These are phyloP conservation scores for Lomographa bimaculata DNA, from an alignment of 2,888 invertebrate species.

Conservation along the genomic window DNA sequence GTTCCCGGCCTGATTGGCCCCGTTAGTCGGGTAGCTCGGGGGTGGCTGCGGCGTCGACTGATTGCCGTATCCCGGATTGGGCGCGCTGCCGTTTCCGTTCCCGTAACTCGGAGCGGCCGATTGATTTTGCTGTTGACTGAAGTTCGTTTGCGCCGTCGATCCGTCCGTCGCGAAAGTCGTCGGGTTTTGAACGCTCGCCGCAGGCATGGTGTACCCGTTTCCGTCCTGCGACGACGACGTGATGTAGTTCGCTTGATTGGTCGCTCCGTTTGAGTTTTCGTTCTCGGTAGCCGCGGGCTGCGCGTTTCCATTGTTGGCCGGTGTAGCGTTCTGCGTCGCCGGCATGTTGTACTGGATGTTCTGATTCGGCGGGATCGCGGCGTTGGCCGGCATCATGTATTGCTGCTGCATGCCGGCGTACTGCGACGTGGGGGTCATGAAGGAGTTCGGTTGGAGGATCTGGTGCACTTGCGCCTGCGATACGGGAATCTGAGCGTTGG, in stretches of 20 bases:
- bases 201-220: constrained; percentile 49
- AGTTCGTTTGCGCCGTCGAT: constrained; percentile 52
- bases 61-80: constrained; percentile 41
- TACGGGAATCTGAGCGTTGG: constrained; percentile 55
- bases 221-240: constrained; percentile 72
- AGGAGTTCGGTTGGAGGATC: constrained; percentile 63
- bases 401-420: constrained; percentile 65
- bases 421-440: constrained; percentile 66
- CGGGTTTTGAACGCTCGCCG: constrained; percentile 47
- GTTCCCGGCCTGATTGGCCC: constrained; percentile 51
- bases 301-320: constrained; percentile 59
- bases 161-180: constrained; percentile 61
- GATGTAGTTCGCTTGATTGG: constrained; percentile 69
- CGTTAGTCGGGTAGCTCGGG: constrained; percentile 59
- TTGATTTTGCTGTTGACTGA: constrained; percentile 50
- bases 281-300: constrained; percentile 53
- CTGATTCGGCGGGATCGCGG: constrained; percentile 54
- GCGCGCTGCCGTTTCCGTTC: constrained; percentile 47
- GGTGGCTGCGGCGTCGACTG: constrained; percentile 57
- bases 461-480: constrained; percentile 65
- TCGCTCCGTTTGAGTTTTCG: constrained; percentile 54
- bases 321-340: constrained; percentile 47
- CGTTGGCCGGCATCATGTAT: constrained; percentile 68
- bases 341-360: constrained; percentile 66
- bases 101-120: constrained; percentile 55